Percentiles rank a stretch among this genome's conserved stretches.
Conservation (phyloP, 23 tunicate species). For the Ascidia mentula region DNA sequence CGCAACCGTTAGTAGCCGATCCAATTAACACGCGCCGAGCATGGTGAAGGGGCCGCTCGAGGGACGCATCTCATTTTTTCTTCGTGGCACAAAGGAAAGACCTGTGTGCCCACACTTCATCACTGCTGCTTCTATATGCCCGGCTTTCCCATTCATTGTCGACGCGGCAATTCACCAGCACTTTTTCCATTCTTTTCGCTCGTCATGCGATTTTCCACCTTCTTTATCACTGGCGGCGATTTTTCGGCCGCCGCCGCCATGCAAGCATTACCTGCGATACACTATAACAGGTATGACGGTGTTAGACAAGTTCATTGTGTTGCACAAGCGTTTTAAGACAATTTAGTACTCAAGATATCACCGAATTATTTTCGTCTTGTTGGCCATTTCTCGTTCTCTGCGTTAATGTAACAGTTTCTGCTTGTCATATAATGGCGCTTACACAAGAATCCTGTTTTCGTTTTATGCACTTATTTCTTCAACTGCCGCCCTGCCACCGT, state of each 20-base stretch:
- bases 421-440: neutral
- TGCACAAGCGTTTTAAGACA: too few species aligned
- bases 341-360: too few species aligned
- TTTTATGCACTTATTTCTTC: constrained; percentile 5
- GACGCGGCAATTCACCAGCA: neutral
- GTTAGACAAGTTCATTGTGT: too few species aligned
- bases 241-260: neutral
- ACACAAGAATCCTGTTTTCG: neutral
- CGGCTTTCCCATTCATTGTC: neutral
- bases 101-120: neutral
- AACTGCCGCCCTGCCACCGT: neutral
- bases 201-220: neutral
- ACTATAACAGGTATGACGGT: too few species aligned
- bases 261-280: constrained; percentile 4
- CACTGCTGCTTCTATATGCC: neutral
- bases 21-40: neutral
- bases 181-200: neutral
- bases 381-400: neutral
- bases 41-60: neutral
- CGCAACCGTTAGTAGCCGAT: neutral
- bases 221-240: neutral
- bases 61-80: too few species aligned
- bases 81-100: neutral
- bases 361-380: neutral
- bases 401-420: neutral